Percentiles rank a stretch among this genome's conserved stretches.
Conservation (phyloP, 2,888 invertebrate species). For the Alentia gelatinosa region DNA sequence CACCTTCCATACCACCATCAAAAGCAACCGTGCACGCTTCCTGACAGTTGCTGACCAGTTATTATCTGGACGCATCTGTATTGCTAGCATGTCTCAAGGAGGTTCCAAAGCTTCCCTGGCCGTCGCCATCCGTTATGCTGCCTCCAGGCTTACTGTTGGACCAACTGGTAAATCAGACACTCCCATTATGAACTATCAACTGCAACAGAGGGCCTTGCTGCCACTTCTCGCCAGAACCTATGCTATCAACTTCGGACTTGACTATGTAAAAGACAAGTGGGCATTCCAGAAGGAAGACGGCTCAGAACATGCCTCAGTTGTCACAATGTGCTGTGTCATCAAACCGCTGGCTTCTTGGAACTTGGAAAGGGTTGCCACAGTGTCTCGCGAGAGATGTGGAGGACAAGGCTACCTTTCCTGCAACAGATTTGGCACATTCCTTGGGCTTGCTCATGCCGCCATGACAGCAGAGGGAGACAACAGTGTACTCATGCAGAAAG, state of each 20-base stretch:
- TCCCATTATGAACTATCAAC: constrained; percentile 68
- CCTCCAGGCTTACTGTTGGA: constrained; percentile 69
- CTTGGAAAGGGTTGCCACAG: constrained; percentile 62
- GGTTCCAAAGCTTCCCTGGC: constrained; percentile 63
- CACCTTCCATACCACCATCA: constrained; percentile 65
- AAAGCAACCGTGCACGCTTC: constrained; percentile 65
- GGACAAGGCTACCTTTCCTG: constrained; percentile 70
- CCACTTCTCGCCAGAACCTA: constrained; percentile 68
- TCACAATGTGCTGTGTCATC: constrained; percentile 70
- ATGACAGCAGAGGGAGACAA: constrained; percentile 71
- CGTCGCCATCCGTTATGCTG: constrained; percentile 67
- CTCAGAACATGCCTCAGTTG: constrained; percentile 67
- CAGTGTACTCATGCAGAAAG: constrained; percentile 70
- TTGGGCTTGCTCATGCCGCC: constrained; percentile 68
- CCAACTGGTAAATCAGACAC: constrained; percentile 67
- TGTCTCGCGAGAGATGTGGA: constrained; percentile 68
- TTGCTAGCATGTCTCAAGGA: constrained; percentile 67
- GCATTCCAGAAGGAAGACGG: constrained; percentile 64
- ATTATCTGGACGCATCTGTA: constrained; percentile 69
- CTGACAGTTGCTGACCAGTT: constrained; percentile 70
- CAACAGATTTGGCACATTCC: constrained; percentile 67
- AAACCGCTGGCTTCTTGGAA: constrained; percentile 69
- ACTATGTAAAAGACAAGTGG: constrained; percentile 68
- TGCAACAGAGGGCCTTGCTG: constrained; percentile 68
- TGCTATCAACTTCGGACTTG: constrained; percentile 69